A percentile compares a stretch with the other conserved stretches of the same genome.
These are phyloP conservation scores for Delphinus delphis DNA, from an alignment of 2,113 vertebrate genomes.

Conservation along the genomic window DNA sequence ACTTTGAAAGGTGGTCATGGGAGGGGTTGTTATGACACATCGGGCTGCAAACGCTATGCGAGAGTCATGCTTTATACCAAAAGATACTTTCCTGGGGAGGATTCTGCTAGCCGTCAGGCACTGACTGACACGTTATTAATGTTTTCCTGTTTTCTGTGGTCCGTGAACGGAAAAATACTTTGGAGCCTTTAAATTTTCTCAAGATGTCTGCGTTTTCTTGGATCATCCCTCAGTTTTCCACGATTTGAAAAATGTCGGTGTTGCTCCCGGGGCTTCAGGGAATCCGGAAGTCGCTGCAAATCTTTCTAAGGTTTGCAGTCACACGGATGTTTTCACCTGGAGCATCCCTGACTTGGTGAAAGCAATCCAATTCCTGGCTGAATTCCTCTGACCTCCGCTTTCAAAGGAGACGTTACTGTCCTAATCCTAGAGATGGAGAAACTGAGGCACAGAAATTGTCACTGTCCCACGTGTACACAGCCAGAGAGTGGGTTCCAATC, in stretches of 20 bases:
- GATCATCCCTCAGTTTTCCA: slow-evolving; percentile 49
- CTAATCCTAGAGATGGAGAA: neutral
- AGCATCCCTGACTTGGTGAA: neutral
- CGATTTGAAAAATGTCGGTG: neutral
- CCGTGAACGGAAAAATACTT: slow-evolving; percentile 55
- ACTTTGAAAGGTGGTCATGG: slow-evolving; percentile 60
- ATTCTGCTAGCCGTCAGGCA: slow-evolving; percentile 29
- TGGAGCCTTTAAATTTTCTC: slow-evolving; percentile 60
- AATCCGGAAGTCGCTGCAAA: neutral
- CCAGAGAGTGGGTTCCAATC: neutral
- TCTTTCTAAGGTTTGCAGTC: neutral
- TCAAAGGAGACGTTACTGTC: fast-evolving
- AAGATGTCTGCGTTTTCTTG: slow-evolving; percentile 66
- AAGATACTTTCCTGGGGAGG: slow-evolving; percentile 59
- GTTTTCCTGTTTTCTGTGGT: slow-evolving; percentile 72
- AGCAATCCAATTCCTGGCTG: neutral
- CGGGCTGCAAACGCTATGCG: neutral
- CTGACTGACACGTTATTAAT: slow-evolving; percentile 44
- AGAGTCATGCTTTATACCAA: slow-evolving; percentile 67
- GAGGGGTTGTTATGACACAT: slow-evolving; percentile 25
- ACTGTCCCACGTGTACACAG: neutral
- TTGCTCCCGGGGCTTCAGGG: neutral
- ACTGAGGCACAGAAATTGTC: neutral
- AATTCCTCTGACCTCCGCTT: neutral
- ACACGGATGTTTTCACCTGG: neutral